Conservation (phyloP, 2,113 vertebrate genomes). For the Indri indri region DNA sequence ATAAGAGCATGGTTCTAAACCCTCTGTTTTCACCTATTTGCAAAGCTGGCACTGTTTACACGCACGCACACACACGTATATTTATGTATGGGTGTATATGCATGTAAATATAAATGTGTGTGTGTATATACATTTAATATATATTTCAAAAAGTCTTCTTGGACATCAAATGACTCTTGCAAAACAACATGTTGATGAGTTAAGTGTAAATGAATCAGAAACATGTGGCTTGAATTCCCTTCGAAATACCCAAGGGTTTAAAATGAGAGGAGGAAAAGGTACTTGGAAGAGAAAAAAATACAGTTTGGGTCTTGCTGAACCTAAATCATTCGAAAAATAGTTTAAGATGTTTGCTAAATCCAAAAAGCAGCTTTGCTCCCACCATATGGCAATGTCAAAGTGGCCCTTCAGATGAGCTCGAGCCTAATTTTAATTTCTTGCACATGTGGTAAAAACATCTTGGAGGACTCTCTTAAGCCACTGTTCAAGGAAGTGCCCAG, state of each 20-base stretch:
- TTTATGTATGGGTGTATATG: background rate
- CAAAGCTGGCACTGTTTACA: background rate
- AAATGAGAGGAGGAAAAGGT: conserved; percentile 61
- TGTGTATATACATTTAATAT: background rate
- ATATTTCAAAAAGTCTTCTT: conserved; percentile 50
- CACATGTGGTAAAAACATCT: conserved; percentile 77
- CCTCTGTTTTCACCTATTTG: background rate
- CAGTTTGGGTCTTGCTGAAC: conserved; percentile 67
- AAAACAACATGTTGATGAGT: conserved; percentile 73
- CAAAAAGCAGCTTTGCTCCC: conserved; percentile 60
- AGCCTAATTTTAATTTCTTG: conserved; percentile 79
- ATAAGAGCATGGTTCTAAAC: background rate
- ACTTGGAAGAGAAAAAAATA: conserved; percentile 13
- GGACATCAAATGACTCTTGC: conserved; percentile 68
- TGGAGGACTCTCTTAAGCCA: conserved; percentile 69
- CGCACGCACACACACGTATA: background rate
- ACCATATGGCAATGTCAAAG: conserved; percentile 69
- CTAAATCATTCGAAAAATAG: conserved; percentile 79
- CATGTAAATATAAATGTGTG: background rate
- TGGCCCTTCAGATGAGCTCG: conserved; percentile 66
- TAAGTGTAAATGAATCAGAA: conserved; percentile 77
- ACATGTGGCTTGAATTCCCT: conserved; percentile 75
- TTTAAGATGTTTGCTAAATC: conserved; percentile 76
- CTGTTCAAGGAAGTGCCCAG: conserved; percentile 55
- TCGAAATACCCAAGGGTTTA: conserved; percentile 68